Evolutionary conservation across 2,113 vertebrate species (phyloP).

Genomic region (Myanophis thanlyinensis): DNA sequence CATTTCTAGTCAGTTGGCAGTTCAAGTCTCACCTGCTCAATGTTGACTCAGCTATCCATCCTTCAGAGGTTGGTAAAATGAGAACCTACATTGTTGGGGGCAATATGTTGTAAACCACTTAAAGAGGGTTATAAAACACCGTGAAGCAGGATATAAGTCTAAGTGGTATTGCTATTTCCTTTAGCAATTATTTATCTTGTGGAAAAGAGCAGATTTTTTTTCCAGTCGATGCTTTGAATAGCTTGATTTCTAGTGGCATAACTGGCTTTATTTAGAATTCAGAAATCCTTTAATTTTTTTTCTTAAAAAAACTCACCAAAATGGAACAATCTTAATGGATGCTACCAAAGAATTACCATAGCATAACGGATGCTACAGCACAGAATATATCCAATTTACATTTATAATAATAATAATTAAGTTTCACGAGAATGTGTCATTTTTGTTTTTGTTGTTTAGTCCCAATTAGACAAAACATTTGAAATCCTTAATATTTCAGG

Average conservation of each 20-base stretch:
- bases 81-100: no score
- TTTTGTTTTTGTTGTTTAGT: neutral
- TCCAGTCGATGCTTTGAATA: neutral
- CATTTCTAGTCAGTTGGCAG: neutral
- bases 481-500: neutral
- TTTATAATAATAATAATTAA: conserved; percentile 6
- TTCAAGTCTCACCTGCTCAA: no score
- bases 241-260: neutral
- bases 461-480: neutral
- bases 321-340: neutral
- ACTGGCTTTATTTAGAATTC: neutral
- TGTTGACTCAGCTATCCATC: no score
- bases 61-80: no score
- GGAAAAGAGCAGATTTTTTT: neutral
- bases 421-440: neutral
- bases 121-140: no score
- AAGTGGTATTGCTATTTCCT: neutral
- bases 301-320: neutral
- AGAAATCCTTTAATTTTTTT: neutral
- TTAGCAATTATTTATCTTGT: neutral
- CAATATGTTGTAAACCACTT: no score
- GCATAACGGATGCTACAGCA: neutral
- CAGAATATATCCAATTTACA: neutral
- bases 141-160: no score
- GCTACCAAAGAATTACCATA: conserved; percentile 1